Evolutionary conservation across 2,113 vertebrate species (phyloP).

Genomic region (Canis aureus): DNA sequence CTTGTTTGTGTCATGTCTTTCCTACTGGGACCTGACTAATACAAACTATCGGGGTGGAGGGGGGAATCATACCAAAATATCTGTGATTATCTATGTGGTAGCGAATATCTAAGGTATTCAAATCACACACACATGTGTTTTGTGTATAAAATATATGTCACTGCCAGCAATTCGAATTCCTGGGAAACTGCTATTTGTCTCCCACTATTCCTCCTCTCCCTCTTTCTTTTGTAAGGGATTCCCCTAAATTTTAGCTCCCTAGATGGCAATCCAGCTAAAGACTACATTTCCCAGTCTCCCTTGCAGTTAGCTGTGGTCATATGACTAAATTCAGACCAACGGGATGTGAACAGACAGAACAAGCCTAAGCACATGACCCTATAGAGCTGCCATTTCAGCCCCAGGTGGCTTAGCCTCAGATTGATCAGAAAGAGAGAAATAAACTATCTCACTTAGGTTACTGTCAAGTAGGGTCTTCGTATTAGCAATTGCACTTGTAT

Average conservation of each 20-base stretch:
- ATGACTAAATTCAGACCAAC: neutral
- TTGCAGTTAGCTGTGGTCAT: neutral
- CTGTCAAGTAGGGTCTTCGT: neutral
- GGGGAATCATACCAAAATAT: neutral
- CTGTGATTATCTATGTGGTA: neutral
- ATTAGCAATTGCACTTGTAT: neutral
- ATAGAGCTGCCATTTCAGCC: neutral
- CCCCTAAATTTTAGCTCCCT: neutral
- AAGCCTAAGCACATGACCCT: neutral
- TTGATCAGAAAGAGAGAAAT: neutral
- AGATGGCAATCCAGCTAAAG: neutral
- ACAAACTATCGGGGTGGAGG: neutral
- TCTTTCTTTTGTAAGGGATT: neutral
- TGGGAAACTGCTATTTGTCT: neutral
- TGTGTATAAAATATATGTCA: neutral
- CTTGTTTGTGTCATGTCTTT: neutral
- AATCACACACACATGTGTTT: neutral
- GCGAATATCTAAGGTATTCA: neutral
- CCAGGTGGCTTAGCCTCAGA: neutral
- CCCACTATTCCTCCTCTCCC: neutral
- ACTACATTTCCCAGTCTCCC: constrained; percentile 69
- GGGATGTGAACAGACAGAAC: neutral
- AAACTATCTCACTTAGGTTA: neutral
- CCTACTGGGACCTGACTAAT: neutral
- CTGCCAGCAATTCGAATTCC: neutral